These are phyloP conservation scores for Ochotona curzoniae DNA, from an alignment of 2,113 vertebrate species.

Conservation along the genomic window DNA sequence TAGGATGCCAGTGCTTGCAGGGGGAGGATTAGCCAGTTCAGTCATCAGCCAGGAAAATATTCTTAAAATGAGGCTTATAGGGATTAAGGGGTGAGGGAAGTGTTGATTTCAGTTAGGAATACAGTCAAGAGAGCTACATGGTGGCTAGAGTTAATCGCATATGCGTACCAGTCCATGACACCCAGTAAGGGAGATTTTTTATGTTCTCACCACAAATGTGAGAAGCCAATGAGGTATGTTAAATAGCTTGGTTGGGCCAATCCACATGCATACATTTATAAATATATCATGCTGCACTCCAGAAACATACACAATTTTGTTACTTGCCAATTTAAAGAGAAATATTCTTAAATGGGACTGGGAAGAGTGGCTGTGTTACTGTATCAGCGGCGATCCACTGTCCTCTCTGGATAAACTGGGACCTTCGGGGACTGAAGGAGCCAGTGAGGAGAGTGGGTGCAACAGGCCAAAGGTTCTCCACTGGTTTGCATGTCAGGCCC, in stretches of 20 bases:
- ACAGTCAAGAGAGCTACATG: neutral
- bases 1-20: no score
- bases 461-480: rapidly evolving
- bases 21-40: no score
- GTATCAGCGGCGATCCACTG: neutral
- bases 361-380: neutral
- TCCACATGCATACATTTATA: neutral
- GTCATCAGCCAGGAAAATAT: no score
- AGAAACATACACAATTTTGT: neutral
- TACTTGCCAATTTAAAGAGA: neutral
- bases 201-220: neutral
- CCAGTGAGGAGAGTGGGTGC: neutral
- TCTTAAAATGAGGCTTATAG: neutral
- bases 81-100: neutral
- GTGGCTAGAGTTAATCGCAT: neutral
- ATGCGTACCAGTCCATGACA: neutral
- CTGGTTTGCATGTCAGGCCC: neutral
- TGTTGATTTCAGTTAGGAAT: neutral
- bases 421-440: neutral
- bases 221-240: neutral
- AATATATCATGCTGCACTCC: neutral
- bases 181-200: neutral
- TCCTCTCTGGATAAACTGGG: neutral
- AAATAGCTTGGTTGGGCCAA: neutral
- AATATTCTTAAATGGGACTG: neutral